These are phyloP conservation scores for Diaprepes abbreviatus DNA, from an alignment of 2,888 invertebrate genomes.

Conservation along the genomic window DNA sequence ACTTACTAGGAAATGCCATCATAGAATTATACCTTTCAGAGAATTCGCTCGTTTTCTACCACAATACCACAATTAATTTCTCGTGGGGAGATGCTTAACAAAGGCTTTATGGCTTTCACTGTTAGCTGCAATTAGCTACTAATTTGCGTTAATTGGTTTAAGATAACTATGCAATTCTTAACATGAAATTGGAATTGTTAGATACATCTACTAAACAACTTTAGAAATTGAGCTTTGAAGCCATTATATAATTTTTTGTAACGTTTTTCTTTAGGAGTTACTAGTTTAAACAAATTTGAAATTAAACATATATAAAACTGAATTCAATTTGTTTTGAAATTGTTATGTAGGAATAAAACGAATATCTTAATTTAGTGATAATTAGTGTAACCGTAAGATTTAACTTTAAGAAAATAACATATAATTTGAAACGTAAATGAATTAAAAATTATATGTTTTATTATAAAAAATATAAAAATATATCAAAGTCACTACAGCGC, in stretches of 20 bases:
- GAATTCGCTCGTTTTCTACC: constrained; percentile 7
- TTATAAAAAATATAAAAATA: no score
- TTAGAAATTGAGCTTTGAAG: background rate
- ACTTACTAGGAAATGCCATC: background rate
- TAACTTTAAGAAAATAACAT: no score
- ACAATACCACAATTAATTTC: constrained; percentile 32
- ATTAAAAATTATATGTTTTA: no score
- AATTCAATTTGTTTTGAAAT: no score
- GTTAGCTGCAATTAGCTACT: constrained; percentile 34
- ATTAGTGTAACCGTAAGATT: no score
- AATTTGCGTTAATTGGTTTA: constrained; percentile 25
- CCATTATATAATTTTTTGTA: background rate
- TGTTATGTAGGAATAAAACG: no score
- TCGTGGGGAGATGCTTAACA: constrained; percentile 28
- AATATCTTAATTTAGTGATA: no score
- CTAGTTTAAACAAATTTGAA: no score
- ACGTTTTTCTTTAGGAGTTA: no score
- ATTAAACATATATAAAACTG: no score
- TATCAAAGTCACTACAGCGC: no score
- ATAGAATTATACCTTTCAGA: background rate
- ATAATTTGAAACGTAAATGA: no score
- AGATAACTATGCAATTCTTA: constrained; percentile 26
- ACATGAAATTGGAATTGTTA: constrained; percentile 1
- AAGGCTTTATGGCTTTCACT: constrained; percentile 32
- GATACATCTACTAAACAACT: constrained; percentile 11